These are phyloP conservation scores for Gasterosteus nipponicus DNA, from an alignment of 2,113 vertebrate genomes.

Conservation along the genomic window DNA sequence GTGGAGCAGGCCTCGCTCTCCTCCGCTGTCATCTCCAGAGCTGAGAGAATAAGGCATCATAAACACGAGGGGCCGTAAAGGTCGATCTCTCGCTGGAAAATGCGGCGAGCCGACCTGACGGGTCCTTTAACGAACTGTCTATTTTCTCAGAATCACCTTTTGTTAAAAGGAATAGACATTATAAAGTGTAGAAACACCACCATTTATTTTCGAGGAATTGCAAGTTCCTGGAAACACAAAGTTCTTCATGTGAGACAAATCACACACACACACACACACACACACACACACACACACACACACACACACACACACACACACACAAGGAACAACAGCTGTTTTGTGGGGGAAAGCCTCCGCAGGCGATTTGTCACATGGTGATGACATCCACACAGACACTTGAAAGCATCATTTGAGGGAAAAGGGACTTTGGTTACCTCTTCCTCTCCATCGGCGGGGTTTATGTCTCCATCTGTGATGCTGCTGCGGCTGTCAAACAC, in stretches of 20 bases:
- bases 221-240: too few species aligned
- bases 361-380: slow-evolving; percentile 61
- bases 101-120: background rate
- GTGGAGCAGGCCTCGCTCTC: slow-evolving; percentile 89
- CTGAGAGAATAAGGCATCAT: slow-evolving; percentile 57
- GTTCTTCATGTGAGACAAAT: too few species aligned
- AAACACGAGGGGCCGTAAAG: background rate
- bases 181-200: background rate
- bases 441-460: slow-evolving; percentile 65
- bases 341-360: slow-evolving; percentile 19
- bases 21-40: slow-evolving; percentile 83
- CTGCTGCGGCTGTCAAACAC: slow-evolving; percentile 20
- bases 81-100: too few species aligned
- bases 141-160: background rate
- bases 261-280: too few species aligned
- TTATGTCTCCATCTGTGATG: slow-evolving; percentile 40
- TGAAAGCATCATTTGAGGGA: background rate
- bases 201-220: too few species aligned
- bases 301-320: too few species aligned
- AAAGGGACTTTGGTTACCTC: slow-evolving; percentile 47
- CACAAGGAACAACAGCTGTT: slow-evolving; percentile 31
- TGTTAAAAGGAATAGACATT: background rate
- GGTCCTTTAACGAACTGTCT: background rate
- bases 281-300: too few species aligned
- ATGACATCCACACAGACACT: slow-evolving; percentile 34